phyloP scores from a whole-genome alignment of 2,888 invertebrate genomes.

The Apotomis turbidana region DNA sequence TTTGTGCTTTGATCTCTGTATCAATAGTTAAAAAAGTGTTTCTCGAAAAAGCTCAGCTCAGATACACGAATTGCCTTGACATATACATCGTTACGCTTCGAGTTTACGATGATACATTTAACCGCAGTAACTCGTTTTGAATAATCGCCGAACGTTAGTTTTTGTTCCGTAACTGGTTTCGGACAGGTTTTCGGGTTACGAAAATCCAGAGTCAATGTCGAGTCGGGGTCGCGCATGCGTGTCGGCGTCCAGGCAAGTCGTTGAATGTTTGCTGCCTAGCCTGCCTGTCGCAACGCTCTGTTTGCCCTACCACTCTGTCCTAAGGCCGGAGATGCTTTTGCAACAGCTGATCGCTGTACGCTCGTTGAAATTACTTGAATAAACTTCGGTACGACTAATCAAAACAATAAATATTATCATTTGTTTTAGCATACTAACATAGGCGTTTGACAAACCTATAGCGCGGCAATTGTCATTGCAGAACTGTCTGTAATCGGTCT shows the following conservation, averaged over 20 bases:
- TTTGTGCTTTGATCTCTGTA: too few species aligned
- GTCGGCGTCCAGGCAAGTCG: slow-evolving; percentile 8
- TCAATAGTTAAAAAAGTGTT: too few species aligned
- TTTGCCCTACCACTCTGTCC: slow-evolving; percentile 51
- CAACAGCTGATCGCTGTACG: slow-evolving; percentile 48
- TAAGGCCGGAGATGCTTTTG: slow-evolving; percentile 57
- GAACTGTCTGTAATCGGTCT: slow-evolving; percentile 9
- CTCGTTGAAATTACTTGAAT: slow-evolving; percentile 26
- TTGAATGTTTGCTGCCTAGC: slow-evolving; percentile 54
- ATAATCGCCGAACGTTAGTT: slow-evolving; percentile 19
- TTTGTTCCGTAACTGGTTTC: slow-evolving; percentile 35
- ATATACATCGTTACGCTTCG: slow-evolving; percentile 4
- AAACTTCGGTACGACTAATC: slow-evolving; percentile 22
- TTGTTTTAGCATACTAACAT: background rate
- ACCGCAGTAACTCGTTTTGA: slow-evolving; percentile 19
- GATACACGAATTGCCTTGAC: slow-evolving; percentile 7
- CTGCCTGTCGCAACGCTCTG: slow-evolving; percentile 58
- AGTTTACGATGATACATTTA: background rate
- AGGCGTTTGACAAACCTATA: background rate
- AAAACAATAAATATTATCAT: slow-evolving; percentile 27
- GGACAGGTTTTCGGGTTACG: slow-evolving; percentile 40
- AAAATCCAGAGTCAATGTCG: slow-evolving; percentile 42
- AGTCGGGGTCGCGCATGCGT: slow-evolving; percentile 30
- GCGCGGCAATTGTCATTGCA: slow-evolving; percentile 14
- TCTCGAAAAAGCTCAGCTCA: too few species aligned